A percentile compares a stretch with the other conserved stretches of the same genome.
These are phyloP conservation scores for Andrena minutula DNA, from an alignment of 2,888 invertebrate species.

Conservation along the genomic window DNA sequence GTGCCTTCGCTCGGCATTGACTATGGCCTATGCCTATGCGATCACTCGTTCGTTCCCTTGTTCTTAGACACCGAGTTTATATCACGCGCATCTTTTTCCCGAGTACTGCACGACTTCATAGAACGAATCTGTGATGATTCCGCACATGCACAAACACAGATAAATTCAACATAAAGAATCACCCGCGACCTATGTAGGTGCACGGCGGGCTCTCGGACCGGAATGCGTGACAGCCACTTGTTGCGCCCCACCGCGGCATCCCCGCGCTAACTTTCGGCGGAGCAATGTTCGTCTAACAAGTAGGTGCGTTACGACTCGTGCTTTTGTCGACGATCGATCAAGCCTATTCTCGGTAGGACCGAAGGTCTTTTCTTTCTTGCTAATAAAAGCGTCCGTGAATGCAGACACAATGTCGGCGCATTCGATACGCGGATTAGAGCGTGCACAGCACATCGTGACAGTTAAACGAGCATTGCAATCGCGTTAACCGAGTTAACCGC, in stretches of 20 bases:
- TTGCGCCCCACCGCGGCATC: conserved; percentile 34
- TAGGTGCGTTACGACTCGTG: neutral
- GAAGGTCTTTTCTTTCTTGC: too few relatives aligned
- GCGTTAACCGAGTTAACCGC: neutral
- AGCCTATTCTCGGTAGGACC: neutral
- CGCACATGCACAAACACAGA: too few relatives aligned
- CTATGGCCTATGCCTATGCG: conserved; percentile 17
- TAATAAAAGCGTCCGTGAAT: too few relatives aligned
- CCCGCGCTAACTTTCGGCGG: too few relatives aligned
- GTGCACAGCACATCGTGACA: neutral
- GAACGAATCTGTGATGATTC: too few relatives aligned
- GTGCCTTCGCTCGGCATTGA: conserved; percentile 39
- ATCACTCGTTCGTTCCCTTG: conserved; percentile 13
- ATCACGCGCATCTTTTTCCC: neutral
- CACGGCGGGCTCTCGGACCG: conserved; percentile 4
- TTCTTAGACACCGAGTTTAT: conserved; percentile 72
- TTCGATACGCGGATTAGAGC: neutral
- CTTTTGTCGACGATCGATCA: neutral
- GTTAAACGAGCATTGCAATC: conserved; percentile 10
- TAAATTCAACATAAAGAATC: too few relatives aligned
- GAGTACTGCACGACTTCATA: too few relatives aligned
- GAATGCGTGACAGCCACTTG: conserved; percentile 61
- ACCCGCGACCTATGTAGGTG: neutral
- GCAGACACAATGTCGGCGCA: neutral
- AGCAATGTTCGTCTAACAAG: too few relatives aligned